A percentile compares a stretch with the other conserved stretches of the same genome.
These are phyloP conservation scores for Microtus pennsylvanicus DNA, from an alignment of 2,113 vertebrate species.

Conservation along the genomic window DNA sequence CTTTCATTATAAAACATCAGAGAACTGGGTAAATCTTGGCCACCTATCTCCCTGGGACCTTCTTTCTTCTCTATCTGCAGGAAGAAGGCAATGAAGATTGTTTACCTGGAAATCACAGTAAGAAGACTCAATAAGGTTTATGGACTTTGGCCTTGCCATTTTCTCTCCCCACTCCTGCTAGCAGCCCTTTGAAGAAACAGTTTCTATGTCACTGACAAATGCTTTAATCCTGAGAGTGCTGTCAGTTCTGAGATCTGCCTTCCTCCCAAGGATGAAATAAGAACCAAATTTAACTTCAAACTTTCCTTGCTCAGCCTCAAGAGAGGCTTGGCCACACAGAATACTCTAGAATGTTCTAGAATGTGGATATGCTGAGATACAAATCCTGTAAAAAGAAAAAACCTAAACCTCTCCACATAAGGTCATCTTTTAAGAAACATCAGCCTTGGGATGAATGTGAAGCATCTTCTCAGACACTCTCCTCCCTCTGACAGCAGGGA, in stretches of 20 bases:
- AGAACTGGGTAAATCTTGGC: not conserved
- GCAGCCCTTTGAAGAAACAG: not conserved
- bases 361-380: not conserved
- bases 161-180: not conserved
- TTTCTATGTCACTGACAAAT: not conserved
- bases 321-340: not conserved
- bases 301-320: not conserved
- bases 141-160: not conserved
- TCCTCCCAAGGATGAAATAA: not conserved
- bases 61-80: not conserved
- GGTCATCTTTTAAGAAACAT: not conserved
- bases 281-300: not conserved
- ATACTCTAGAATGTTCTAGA: not conserved
- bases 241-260: not conserved
- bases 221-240: not conserved
- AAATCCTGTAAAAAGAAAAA: not conserved
- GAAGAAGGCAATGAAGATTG: not conserved
- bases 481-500: not conserved
- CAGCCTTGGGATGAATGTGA: not conserved
- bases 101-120: not conserved
- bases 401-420: fast-evolving
- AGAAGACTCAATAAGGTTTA: not conserved
- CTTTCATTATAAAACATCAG: not conserved
- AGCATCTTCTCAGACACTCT: not conserved
- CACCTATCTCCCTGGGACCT: not conserved